Conservation (phyloP, 2,888 invertebrate genomes). For the Stegana nigrithorax region DNA sequence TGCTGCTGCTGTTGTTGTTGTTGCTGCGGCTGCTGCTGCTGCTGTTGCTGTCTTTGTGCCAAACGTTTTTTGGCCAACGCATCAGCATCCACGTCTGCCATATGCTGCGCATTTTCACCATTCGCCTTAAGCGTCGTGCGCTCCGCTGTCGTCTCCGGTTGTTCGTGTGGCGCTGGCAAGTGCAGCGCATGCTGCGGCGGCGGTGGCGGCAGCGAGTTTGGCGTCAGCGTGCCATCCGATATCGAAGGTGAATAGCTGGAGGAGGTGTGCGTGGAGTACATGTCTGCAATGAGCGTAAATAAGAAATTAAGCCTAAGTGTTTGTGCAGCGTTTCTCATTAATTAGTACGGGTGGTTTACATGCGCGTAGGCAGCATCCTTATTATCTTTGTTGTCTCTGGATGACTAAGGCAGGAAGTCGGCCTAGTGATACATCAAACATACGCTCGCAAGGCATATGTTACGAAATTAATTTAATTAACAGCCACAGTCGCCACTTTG, state of each 20-base stretch:
- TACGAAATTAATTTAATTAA: conserved; percentile 52
- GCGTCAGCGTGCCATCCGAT: conserved; percentile 68
- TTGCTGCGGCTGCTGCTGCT: conserved; percentile 9
- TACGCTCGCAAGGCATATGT: conserved; percentile 17
- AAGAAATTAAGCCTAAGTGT: neutral
- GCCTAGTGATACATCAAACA: neutral
- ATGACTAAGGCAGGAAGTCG: conserved; percentile 50
- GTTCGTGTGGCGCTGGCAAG: conserved; percentile 5
- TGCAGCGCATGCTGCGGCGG: conserved; percentile 42
- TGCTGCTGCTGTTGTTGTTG: conserved; percentile 46
- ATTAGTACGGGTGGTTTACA: conserved; percentile 1
- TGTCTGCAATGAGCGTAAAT: conserved; percentile 54
- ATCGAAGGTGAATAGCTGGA: conserved; percentile 69
- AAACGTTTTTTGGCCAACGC: conserved; percentile 32
- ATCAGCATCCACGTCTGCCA: conserved; percentile 33
- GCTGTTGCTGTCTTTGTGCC: conserved; percentile 26
- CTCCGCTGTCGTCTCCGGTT: conserved; percentile 3
- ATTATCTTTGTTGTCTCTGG: conserved; percentile 42
- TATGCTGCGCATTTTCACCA: too few relatives aligned
- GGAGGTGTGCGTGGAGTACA: conserved; percentile 69
- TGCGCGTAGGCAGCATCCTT: conserved; percentile 54
- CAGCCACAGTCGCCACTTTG: too few relatives aligned
- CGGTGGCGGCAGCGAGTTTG: conserved; percentile 62
- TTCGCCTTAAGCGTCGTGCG: conserved; percentile 36
- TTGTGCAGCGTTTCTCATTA: neutral